These are phyloP conservation scores for Teleopsis dalmanni DNA, from an alignment of 1,140 invertebrate genomes.

Conservation along the genomic window DNA sequence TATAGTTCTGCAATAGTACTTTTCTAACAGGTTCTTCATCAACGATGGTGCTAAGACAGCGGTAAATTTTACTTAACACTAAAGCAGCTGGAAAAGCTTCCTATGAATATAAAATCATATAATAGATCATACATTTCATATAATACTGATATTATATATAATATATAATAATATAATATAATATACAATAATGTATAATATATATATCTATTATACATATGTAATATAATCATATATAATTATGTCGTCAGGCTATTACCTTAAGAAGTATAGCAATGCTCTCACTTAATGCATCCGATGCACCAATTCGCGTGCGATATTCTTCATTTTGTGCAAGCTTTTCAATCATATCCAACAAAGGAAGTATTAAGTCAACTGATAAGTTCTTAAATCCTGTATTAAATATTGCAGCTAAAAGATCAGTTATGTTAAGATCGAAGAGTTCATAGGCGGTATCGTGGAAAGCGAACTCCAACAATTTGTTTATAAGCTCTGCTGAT, in stretches of 20 bases:
- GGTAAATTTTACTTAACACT: constrained; percentile 34
- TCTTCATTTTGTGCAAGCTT: constrained; percentile 28
- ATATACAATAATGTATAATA: background rate
- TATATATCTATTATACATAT: background rate
- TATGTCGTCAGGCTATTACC: constrained; percentile 13
- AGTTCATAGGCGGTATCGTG: constrained; percentile 17
- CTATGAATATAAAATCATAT: constrained; percentile 9
- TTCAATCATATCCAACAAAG: constrained; percentile 27
- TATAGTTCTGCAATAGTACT: constrained; percentile 19
- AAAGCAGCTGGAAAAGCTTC: constrained; percentile 32
- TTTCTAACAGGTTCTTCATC: constrained; percentile 24
- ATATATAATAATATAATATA: too few species aligned
- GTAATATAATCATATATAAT: background rate
- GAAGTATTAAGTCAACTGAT: constrained; percentile 30
- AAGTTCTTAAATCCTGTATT: constrained; percentile 18
- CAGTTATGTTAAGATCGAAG: constrained; percentile 14
- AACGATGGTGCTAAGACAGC: constrained; percentile 32
- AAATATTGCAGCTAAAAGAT: constrained; percentile 15
- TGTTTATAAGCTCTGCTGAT: constrained; percentile 21
- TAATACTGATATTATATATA: too few species aligned
- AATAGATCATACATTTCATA: too few species aligned
- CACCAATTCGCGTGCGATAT: constrained; percentile 19
- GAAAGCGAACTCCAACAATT: constrained; percentile 22
- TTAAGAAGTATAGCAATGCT: constrained; percentile 29
- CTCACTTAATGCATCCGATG: constrained; percentile 14